Evolutionary conservation across 2,888 invertebrate species (phyloP).

Genomic region (Autographa pulchrina): DNA sequence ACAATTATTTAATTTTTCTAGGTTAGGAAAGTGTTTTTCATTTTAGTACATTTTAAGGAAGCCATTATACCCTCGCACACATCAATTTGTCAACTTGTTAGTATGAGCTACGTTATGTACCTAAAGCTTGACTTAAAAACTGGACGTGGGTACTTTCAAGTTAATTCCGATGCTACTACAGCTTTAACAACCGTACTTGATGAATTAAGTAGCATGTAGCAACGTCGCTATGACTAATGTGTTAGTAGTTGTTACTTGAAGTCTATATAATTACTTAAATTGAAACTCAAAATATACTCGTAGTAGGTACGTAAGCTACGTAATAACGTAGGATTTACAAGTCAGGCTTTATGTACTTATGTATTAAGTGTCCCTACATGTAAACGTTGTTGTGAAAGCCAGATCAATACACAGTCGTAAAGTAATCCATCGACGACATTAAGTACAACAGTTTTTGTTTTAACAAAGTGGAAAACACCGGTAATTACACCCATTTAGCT

Average conservation of each 20-base stretch:
- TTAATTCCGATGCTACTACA: not conserved
- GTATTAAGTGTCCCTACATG: not conserved
- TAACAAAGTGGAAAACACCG: not conserved
- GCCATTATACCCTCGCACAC: conserved; percentile 37
- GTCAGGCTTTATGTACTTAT: not conserved
- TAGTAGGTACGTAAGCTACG: not conserved
- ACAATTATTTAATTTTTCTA: conserved; percentile 32
- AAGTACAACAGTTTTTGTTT: not conserved
- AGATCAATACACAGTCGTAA: not conserved
- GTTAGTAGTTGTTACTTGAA: not conserved
- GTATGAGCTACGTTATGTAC: not conserved
- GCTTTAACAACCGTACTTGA: not conserved
- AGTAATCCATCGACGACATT: not conserved
- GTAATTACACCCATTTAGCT: not conserved
- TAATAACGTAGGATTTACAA: not conserved
- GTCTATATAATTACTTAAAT: not conserved
- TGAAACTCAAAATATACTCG: not conserved
- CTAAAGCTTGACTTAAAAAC: conserved; percentile 32
- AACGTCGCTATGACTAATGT: not conserved
- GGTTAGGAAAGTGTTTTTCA: conserved; percentile 23
- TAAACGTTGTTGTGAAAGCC: not conserved
- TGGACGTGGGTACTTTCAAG: not conserved
- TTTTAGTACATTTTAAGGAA: conserved; percentile 33
- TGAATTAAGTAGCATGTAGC: not conserved
- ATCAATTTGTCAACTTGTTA: conserved; percentile 3